These are phyloP conservation scores for Lasioglossum calceatum DNA, from an alignment of 2,888 invertebrate genomes.

Conservation along the genomic window DNA sequence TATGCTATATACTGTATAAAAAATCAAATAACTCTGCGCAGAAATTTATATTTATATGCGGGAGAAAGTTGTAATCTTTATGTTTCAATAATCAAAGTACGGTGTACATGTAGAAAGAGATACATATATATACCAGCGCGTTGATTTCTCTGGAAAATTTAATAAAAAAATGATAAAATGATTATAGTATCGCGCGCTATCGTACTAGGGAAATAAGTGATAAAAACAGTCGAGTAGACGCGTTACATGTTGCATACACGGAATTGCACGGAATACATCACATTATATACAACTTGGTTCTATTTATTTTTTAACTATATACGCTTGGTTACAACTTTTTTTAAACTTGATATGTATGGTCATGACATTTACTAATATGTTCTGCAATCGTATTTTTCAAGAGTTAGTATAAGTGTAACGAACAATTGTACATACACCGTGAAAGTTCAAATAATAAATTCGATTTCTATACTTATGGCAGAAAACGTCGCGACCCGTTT, in stretches of 20 bases:
- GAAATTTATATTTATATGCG: neutral
- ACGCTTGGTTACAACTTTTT: slow-evolving; percentile 20
- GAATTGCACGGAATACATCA: neutral
- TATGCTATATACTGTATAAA: neutral
- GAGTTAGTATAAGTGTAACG: slow-evolving; percentile 42
- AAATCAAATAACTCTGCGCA: neutral
- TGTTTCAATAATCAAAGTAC: neutral
- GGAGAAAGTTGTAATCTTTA: neutral
- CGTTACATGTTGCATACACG: neutral
- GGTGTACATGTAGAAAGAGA: neutral
- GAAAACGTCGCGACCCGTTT: slow-evolving; percentile 26
- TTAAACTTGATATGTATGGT: slow-evolving; percentile 20
- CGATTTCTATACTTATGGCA: slow-evolving; percentile 34
- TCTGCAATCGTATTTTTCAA: slow-evolving; percentile 9
- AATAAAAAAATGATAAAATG: slow-evolving; percentile 10
- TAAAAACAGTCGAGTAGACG: neutral
- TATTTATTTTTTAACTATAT: slow-evolving; percentile 25
- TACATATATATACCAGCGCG: neutral
- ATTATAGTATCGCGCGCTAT: neutral
- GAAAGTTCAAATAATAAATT: slow-evolving; percentile 45
- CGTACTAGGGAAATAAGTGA: neutral
- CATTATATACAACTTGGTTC: slow-evolving; percentile 7
- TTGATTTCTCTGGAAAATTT: neutral
- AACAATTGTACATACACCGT: slow-evolving; percentile 23
- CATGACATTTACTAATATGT: slow-evolving; percentile 24